phyloP scores from a whole-genome alignment of 2,113 vertebrate species.

The Tiliqua scincoides region DNA sequence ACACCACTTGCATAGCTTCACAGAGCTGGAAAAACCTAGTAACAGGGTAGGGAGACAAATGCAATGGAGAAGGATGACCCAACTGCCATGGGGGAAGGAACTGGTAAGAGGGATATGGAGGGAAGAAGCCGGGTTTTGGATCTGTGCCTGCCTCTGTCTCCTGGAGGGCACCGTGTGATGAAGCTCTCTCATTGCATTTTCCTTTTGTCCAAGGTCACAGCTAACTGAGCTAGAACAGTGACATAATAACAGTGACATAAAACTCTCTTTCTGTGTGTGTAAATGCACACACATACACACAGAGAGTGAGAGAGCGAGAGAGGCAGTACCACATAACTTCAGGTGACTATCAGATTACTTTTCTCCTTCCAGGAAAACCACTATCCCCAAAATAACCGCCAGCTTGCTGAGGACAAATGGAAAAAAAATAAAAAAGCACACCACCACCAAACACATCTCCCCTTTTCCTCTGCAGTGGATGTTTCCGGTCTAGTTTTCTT shows the following conservation, averaged over 20 bases:
- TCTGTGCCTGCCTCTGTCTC: not conserved
- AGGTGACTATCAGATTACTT: not conserved
- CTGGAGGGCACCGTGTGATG: constrained; percentile 11
- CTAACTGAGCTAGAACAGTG: not conserved
- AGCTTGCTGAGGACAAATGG: not conserved
- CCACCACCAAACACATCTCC: too few species aligned
- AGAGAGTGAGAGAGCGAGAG: too few species aligned
- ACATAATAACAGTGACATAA: constrained; percentile 24
- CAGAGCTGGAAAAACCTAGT: not conserved
- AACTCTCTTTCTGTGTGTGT: not conserved
- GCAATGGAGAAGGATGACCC: too few species aligned
- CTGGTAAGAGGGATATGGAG: not conserved
- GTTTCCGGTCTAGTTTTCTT: not conserved
- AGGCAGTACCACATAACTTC: constrained; percentile 1
- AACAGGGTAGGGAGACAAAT: not conserved
- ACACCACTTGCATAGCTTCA: not conserved
- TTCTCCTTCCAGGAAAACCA: constrained; percentile 24
- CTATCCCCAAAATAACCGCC: constrained; percentile 18
- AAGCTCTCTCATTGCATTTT: not conserved
- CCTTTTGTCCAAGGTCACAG: constrained; percentile 25
- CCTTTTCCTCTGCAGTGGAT: not conserved
- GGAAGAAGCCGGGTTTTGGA: not conserved
- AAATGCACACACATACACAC: not conserved
- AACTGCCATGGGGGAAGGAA: not conserved
- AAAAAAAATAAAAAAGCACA: not conserved